Percentiles rank a stretch among this genome's conserved stretches.
These are phyloP conservation scores for Hypercompe scribonia DNA, from an alignment of 2,888 invertebrate genomes.

Conservation along the genomic window DNA sequence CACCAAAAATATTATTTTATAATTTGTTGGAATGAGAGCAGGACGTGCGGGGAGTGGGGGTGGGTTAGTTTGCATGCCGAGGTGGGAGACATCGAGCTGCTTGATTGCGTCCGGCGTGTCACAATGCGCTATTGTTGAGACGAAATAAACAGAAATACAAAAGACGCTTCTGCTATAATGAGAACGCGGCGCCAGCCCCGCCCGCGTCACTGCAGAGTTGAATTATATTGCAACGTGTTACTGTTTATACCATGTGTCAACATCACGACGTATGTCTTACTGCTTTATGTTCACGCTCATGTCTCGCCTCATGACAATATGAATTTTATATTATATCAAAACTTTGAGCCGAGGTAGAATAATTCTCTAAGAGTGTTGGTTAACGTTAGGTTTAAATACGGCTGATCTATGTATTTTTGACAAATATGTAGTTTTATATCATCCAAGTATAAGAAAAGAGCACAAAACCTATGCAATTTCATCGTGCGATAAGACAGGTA, in stretches of 20 bases:
- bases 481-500: too few relatives aligned
- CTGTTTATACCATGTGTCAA: conserved; percentile 11
- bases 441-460: too few relatives aligned
- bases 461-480: too few relatives aligned
- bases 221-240: conserved; percentile 34
- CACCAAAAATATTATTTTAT: neutral
- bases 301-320: neutral
- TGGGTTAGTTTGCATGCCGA: neutral
- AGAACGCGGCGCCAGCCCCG: conserved; percentile 25
- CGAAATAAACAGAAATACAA: conserved; percentile 49
- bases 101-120: conserved; percentile 51
- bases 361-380: too few relatives aligned
- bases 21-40: neutral
- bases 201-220: conserved; percentile 26
- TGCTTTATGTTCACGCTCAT: neutral
- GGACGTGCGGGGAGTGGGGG: neutral
- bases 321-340: neutral
- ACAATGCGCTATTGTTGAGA: conserved; percentile 54
- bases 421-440: too few relatives aligned
- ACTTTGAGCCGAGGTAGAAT: too few relatives aligned
- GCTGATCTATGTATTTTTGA: too few relatives aligned
- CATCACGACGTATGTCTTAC: neutral
- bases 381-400: too few relatives aligned
- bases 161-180: conserved; percentile 49
- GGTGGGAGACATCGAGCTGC: neutral